Percentiles rank a stretch among this genome's conserved stretches.
Evolutionary conservation across 1,140 invertebrate species (phyloP).

Genomic region (Gonatopus flavifemur): DNA sequence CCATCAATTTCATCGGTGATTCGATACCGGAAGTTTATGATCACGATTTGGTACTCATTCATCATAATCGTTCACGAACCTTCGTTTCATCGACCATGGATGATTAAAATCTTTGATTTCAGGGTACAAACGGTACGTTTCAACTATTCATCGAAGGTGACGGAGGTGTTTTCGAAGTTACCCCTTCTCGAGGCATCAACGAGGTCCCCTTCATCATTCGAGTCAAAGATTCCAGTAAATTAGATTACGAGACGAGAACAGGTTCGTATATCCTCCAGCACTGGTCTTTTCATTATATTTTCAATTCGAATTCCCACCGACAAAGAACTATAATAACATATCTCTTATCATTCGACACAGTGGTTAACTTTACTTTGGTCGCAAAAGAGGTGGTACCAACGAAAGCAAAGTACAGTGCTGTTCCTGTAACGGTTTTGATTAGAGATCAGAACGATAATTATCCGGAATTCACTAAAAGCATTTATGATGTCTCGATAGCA

Average conservation of each 20-base stretch:
- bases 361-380: constrained; percentile 82
- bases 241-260: constrained; percentile 83
- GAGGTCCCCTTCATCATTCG: constrained; percentile 89
- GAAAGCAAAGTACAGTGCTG: constrained; percentile 75
- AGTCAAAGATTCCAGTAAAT: constrained; percentile 78
- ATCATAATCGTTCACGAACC: background rate
- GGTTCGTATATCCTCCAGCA: too few species aligned
- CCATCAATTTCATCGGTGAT: constrained; percentile 81
- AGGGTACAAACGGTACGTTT: constrained; percentile 93
- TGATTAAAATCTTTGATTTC: too few species aligned
- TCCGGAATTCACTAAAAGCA: constrained; percentile 78
- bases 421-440: constrained; percentile 82
- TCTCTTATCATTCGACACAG: constrained; percentile 50
- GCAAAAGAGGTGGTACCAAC: constrained; percentile 79
- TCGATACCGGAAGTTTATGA: constrained; percentile 86
- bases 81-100: too few species aligned
- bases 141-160: constrained; percentile 78
- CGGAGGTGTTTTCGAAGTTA: constrained; percentile 84
- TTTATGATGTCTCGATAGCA: constrained; percentile 76
- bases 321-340: background rate
- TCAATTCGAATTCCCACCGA: too few species aligned
- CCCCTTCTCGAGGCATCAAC: constrained; percentile 84
- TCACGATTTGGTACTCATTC: constrained; percentile 76
- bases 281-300: too few species aligned
- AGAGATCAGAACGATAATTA: constrained; percentile 93